Base-by-base conservation (phyloP, 2,888 invertebrate species). In the Pterobdella sp. region DNA sequence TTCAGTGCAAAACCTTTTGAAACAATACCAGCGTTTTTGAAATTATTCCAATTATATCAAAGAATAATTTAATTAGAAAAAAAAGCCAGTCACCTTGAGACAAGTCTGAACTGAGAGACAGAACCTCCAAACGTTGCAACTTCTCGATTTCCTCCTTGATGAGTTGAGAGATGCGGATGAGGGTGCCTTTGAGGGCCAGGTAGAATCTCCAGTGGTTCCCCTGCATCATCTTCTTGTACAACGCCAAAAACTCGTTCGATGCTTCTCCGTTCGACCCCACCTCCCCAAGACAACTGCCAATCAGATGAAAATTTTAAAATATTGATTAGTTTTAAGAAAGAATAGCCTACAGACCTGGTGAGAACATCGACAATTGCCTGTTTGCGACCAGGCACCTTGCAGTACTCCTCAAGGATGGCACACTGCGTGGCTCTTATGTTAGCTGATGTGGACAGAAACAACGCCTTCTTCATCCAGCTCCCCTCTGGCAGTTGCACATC, bases 121-220 rank as follows among this genome's bases (percentile, higher is more conserved):
- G 92, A 80, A 93, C 93, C 83, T 96, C 96, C 37, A 95, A 86
- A 18, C 90, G 88, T 83, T 93, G 92, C 29, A 96, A 86, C 72
- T 81, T 79, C 79, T 92, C 81, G 37, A 79, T 78, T 75, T 82
- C 82, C 80, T 74, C 36, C 37, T 91, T 92, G 81, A 96, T 88
- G 34, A 95, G 86, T 78, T 91, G 89, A 0, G 93, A 94, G 68
- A 96, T 88, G 77, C 90, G 89, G 7, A 90, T 88, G 71, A 95
- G 86, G 0, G 94, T 91, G 0, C 94, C 93, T 2, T 81, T 82
- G 42, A 94, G 85, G 0, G 94, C 93, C 75, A 96, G 86, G 85
- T 94, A 95, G 81, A 93, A 93, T 79, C 93, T 92, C 93, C 94
- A 96, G 7, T 94, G 93, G 1, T 89, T 88, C 78, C 91, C 90